phyloP scores from a whole-genome alignment of 2,797 vertebrate genomes.

The Calcarius lapponicus region DNA sequence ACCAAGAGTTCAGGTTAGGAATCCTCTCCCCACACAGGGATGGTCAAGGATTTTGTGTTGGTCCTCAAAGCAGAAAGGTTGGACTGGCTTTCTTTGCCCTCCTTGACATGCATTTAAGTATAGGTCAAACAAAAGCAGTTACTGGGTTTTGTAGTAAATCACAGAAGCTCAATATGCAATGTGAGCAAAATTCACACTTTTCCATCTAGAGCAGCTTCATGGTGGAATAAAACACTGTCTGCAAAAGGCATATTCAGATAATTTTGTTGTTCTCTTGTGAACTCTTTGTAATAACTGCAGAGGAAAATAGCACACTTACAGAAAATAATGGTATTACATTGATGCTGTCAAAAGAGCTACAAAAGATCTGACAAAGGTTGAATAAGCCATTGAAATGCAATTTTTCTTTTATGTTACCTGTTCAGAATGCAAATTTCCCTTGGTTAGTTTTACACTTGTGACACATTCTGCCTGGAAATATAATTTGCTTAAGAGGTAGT shows the following conservation, averaged over 20 bases:
- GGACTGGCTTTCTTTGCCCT: neutral
- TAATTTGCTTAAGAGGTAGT: neutral
- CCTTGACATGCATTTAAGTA: neutral
- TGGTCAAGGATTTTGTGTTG: neutral
- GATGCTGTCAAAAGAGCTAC: neutral
- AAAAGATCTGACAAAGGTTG: neutral
- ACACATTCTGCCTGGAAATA: neutral
- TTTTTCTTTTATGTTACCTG: neutral
- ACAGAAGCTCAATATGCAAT: neutral
- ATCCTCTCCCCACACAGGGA: neutral
- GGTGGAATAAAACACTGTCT: neutral
- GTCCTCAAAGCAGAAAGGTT: neutral
- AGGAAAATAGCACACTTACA: neutral
- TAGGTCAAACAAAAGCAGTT: neutral
- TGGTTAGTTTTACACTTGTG: neutral
- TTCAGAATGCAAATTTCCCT: neutral
- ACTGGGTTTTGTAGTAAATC: neutral
- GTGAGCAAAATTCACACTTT: neutral
- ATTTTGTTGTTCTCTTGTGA: neutral
- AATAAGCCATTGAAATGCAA: neutral
- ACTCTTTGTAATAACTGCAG: neutral
- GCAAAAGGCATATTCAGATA: neutral
- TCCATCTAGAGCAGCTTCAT: neutral
- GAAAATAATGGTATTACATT: conserved; percentile 4
- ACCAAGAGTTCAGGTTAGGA: neutral